Evolutionary conservation across 2,113 vertebrate genomes (phyloP), one percentile per base, ranked within the genome.

Genomic region (Oryzias celebensis): DNA sequence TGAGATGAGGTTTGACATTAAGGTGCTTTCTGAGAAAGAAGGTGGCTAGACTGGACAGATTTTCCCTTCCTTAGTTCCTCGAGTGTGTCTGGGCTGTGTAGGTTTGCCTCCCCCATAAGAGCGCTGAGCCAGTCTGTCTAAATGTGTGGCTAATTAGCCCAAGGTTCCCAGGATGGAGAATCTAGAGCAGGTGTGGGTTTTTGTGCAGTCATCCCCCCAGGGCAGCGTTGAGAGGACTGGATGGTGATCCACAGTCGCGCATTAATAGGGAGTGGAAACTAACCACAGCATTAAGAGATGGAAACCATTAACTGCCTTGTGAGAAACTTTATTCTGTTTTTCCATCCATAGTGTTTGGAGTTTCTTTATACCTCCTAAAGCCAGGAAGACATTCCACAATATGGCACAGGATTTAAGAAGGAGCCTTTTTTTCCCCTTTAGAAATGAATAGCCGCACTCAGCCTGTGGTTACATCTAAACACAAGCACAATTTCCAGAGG

Each of bases 301-400:
- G 87, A 91, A 90, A 87, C 82, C 85, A 85, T 88, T 89, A 88
- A 88, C 80, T 63, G 79, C 80, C 81, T 84, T 87, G 71, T 83
- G 76, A 87, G 82, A 85, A 58, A 62, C 84, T 88, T 85, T 80
- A 85, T 82, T 73, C 82, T 60, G 54, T 83, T 86, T 90, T 90
- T 90, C 84, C 80, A 83, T 80, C 68, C 76, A 74, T 65, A 71
- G 63, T 49, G 47, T 83, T 81, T 71, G 45, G 65, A 65, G 53
- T 70, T 50, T 65, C 75, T 41, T n/a, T 56, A 73, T 78, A 64
- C 53, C 54, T 81, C 71, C 54, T 74, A 73, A 85, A 62, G 78
- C 81, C 83, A 80, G 47, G 70, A 68, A 65, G 73, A 62, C 69
- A 79, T 86, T 89, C 81, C 84, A 76, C 72, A 73, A 87, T 81